Evolutionary conservation across 2,113 vertebrate genomes (phyloP).

Genomic region (Tragulus kanchil): DNA sequence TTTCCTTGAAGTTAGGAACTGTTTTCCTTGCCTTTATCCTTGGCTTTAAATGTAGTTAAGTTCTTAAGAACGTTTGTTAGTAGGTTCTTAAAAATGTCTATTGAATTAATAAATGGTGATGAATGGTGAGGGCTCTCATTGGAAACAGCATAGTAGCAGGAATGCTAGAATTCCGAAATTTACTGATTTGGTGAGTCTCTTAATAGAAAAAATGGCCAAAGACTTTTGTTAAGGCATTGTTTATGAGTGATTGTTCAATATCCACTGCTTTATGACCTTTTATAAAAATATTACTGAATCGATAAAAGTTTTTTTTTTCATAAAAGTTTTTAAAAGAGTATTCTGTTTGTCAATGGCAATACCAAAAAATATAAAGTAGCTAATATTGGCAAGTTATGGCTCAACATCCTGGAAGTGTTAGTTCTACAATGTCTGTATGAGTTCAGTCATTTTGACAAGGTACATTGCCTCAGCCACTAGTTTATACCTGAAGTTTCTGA

Average conservation of each 20-base stretch:
- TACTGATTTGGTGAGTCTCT: neutral
- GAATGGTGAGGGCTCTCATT: neutral
- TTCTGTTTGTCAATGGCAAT: neutral
- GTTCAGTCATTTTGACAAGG: neutral
- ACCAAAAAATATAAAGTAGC: neutral
- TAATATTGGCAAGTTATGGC: neutral
- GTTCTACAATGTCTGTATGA: neutral
- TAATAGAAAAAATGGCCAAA: neutral
- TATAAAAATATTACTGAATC: slow-evolving; percentile 22
- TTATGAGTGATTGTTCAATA: slow-evolving; percentile 25
- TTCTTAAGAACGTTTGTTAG: neutral
- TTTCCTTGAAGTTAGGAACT: neutral
- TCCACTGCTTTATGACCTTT: neutral
- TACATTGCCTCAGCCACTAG: neutral
- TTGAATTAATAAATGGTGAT: neutral
- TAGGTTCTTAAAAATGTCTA: neutral
- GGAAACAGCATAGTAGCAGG: neutral
- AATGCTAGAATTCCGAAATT: neutral
- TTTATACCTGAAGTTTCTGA: neutral
- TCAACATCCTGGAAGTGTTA: neutral
- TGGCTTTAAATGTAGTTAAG: neutral
- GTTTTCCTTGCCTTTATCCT: neutral
- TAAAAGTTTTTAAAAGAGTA: slow-evolving; percentile 16
- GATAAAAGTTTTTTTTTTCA: too few species aligned
- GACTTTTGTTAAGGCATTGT: neutral